These are phyloP conservation scores for Vesta saturnalis DNA, from an alignment of 2,888 invertebrate species.

Conservation along the genomic window DNA sequence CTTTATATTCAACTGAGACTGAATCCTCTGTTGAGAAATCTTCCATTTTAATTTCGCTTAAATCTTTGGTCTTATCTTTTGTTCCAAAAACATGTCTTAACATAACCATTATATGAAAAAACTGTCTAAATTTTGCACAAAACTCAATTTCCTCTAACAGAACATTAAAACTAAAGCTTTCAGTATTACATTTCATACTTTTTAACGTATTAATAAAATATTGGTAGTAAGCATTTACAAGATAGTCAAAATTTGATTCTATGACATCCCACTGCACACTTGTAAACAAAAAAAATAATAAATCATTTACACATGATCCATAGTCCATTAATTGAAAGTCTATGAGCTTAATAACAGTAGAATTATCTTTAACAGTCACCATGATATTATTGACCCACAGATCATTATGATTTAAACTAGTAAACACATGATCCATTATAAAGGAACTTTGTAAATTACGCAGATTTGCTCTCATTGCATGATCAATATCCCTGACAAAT, in stretches of 20 bases:
- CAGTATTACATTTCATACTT: slow-evolving; percentile 48
- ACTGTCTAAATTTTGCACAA: slow-evolving; percentile 53
- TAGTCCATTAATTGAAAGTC: slow-evolving; percentile 68
- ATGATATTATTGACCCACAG: slow-evolving; percentile 70
- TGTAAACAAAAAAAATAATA: slow-evolving; percentile 65
- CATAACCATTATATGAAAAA: slow-evolving; percentile 61
- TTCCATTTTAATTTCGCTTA: slow-evolving; percentile 50
- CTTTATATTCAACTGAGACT: slow-evolving; percentile 16
- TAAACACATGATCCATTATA: slow-evolving; percentile 61
- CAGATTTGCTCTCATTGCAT: slow-evolving; percentile 15
- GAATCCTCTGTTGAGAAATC: slow-evolving; percentile 40
- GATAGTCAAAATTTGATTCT: slow-evolving; percentile 59
- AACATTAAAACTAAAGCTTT: slow-evolving; percentile 56
- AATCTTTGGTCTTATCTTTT: slow-evolving; percentile 55
- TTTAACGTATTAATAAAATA: slow-evolving; percentile 59
- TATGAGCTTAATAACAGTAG: slow-evolving; percentile 60
- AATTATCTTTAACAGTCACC: slow-evolving; percentile 61
- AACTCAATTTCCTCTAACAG: slow-evolving; percentile 58
- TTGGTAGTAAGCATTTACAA: slow-evolving; percentile 64
- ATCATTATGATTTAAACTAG: slow-evolving; percentile 66
- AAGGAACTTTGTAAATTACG: slow-evolving; percentile 18
- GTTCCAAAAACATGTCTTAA: slow-evolving; percentile 58
- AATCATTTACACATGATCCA: slow-evolving; percentile 63
- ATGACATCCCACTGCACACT: slow-evolving; percentile 61
- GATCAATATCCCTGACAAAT: slow-evolving; percentile 41